phyloP scores from a whole-genome alignment of 2,113 vertebrate species.

The Hyperopisus bebe region DNA sequence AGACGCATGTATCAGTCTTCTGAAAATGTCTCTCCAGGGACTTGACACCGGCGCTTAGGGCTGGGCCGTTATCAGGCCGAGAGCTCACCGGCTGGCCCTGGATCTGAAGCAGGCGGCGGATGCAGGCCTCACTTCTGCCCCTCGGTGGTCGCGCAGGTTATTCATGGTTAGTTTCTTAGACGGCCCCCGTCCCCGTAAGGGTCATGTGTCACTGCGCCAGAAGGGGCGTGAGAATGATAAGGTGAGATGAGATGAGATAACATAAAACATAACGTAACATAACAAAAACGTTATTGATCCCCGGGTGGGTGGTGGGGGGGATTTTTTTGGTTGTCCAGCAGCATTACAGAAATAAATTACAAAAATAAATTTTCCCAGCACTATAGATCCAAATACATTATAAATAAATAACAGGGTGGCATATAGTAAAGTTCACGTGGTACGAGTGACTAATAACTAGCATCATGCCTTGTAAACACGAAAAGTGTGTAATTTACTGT shows the following conservation, averaged over 20 bases:
- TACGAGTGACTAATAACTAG: background rate
- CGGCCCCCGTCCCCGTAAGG: background rate
- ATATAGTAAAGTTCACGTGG: background rate
- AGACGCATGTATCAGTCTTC: background rate
- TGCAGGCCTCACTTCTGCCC: background rate
- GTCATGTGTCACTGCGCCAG: background rate
- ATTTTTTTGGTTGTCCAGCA: background rate
- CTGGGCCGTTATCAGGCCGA: background rate
- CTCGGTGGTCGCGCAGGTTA: background rate
- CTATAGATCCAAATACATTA: background rate
- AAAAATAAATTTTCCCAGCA: background rate
- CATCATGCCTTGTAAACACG: background rate
- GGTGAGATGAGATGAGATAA: background rate
- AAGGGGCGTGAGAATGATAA: background rate
- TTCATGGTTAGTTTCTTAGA: background rate
- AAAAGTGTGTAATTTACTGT: background rate
- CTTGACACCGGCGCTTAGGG: background rate
- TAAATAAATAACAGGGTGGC: background rate
- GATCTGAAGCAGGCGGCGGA: background rate
- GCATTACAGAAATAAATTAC: background rate
- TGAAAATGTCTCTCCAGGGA: background rate
- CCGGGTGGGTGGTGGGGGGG: background rate
- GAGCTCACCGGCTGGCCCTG: background rate
- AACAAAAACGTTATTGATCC: background rate
- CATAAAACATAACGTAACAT: background rate